Percentiles rank a stretch among this genome's conserved stretches.
These are phyloP conservation scores for Oscheius onirici DNA, from an alignment of 2,888 invertebrate species.

Conservation along the genomic window DNA sequence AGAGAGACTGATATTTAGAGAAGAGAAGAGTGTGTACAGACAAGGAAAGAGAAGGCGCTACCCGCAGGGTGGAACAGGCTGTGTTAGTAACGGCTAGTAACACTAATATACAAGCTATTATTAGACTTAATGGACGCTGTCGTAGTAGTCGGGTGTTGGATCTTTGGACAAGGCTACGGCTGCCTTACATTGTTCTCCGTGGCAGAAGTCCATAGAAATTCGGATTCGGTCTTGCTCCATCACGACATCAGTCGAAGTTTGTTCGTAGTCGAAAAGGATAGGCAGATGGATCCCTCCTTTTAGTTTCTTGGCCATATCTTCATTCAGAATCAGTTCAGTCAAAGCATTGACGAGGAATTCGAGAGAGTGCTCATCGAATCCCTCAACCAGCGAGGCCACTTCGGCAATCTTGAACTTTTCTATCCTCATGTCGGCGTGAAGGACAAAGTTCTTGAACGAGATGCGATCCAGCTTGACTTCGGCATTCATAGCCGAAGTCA, in stretches of 20 bases:
- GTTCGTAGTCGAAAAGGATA: slow-evolving; percentile 70
- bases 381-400: slow-evolving; percentile 64
- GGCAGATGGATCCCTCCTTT: slow-evolving; percentile 68
- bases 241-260: slow-evolving; percentile 56
- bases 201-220: slow-evolving; percentile 68
- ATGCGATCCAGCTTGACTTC: slow-evolving; percentile 65
- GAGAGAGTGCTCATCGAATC: slow-evolving; percentile 68
- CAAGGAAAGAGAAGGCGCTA: slow-evolving; percentile 22
- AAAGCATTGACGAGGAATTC: slow-evolving; percentile 70
- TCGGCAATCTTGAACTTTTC: slow-evolving; percentile 70
- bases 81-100: slow-evolving; percentile 1
- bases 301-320: slow-evolving; percentile 69
- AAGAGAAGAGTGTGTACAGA: slow-evolving; percentile 9
- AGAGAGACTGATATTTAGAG: slow-evolving; percentile 14
- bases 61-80: slow-evolving; percentile 20
- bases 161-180: slow-evolving; percentile 59
- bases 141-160: slow-evolving; percentile 67
- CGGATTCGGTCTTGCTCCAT: slow-evolving; percentile 64
- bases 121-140: slow-evolving; percentile 56
- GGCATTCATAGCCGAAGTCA: slow-evolving; percentile 69
- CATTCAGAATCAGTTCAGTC: slow-evolving; percentile 68
- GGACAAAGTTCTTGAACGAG: slow-evolving; percentile 65
- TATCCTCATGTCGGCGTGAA: slow-evolving; percentile 63
- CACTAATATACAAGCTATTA: slow-evolving; percentile 17
- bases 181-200: slow-evolving; percentile 63